Percentiles rank a stretch among this genome's conserved stretches.
These are phyloP conservation scores for Amorpha juglandis DNA, from an alignment of 2,888 invertebrate genomes.

Conservation along the genomic window DNA sequence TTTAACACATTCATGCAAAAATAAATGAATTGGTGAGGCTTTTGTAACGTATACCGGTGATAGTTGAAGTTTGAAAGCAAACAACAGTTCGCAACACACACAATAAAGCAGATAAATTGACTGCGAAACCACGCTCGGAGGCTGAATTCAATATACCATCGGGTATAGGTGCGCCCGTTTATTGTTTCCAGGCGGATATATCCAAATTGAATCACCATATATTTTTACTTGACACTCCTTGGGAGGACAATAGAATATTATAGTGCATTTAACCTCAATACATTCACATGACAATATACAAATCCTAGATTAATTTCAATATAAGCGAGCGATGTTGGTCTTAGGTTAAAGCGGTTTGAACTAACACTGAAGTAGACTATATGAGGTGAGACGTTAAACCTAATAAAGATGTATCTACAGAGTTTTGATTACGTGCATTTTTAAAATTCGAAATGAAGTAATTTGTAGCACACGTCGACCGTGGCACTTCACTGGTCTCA, in stretches of 20 bases:
- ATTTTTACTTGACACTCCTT: constrained; percentile 39
- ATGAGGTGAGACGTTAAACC: constrained; percentile 7
- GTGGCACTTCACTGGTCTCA: not conserved
- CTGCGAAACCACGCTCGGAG: constrained; percentile 66
- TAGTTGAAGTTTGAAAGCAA: constrained; percentile 52
- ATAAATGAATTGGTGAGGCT: constrained; percentile 6
- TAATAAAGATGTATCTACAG: constrained; percentile 1
- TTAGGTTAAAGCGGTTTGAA: constrained; percentile 1
- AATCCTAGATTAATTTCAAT: not conserved
- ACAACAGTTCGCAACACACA: constrained; percentile 55
- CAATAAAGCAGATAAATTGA: constrained; percentile 78
- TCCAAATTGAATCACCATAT: constrained; percentile 46
- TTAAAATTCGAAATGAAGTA: constrained; percentile 1
- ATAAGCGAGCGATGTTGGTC: not conserved
- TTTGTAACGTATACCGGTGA: constrained; percentile 37
- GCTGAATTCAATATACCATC: constrained; percentile 65
- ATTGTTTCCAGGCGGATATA: constrained; percentile 71
- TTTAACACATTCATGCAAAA: not conserved
- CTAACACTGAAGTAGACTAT: constrained; percentile 1
- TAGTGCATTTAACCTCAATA: constrained; percentile 10
- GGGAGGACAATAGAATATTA: constrained; percentile 25
- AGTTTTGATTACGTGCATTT: not conserved
- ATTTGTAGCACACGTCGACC: not conserved
- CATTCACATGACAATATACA: not conserved
- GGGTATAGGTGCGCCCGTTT: constrained; percentile 61